Conservation (phyloP, 1,140 invertebrate genomes). For the Manduca sexta region DNA sequence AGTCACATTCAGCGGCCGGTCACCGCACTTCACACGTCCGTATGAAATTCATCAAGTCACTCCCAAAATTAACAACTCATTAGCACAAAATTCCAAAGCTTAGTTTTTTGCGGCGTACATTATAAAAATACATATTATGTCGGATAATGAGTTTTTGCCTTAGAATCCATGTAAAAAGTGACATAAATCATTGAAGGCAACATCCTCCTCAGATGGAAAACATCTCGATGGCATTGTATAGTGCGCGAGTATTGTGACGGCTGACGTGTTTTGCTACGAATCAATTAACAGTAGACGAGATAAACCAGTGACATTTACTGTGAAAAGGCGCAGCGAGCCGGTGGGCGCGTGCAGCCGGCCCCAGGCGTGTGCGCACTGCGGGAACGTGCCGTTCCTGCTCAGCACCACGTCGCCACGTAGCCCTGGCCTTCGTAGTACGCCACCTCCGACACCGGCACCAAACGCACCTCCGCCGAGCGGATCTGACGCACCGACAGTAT, state of each 20-base stretch:
- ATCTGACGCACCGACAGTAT: conserved; percentile 65
- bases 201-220: no score
- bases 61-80: conserved; percentile 59
- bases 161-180: conserved; percentile 64
- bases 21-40: conserved; percentile 30
- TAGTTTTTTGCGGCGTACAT: conserved; percentile 50
- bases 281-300: conserved; percentile 1
- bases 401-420: conserved; percentile 64
- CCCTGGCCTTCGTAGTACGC: conserved; percentile 64
- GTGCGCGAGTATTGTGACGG: no score
- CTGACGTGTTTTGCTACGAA: conserved; percentile 15
- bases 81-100: conserved; percentile 52
- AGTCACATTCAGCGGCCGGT: conserved; percentile 3
- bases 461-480: conserved; percentile 66
- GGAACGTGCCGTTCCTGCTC: conserved; percentile 68
- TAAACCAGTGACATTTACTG: conserved; percentile 51
- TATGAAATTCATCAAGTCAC: conserved; percentile 53
- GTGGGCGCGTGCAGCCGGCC: conserved; percentile 52
- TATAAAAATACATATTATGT: conserved; percentile 54
- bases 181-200: conserved; percentile 24
- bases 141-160: conserved; percentile 52
- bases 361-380: conserved; percentile 63
- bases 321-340: conserved; percentile 51
- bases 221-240: no score
- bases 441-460: conserved; percentile 65